Evolutionary conservation across 2,888 invertebrate species (phyloP).

Genomic region (Eristalis intricaria): DNA sequence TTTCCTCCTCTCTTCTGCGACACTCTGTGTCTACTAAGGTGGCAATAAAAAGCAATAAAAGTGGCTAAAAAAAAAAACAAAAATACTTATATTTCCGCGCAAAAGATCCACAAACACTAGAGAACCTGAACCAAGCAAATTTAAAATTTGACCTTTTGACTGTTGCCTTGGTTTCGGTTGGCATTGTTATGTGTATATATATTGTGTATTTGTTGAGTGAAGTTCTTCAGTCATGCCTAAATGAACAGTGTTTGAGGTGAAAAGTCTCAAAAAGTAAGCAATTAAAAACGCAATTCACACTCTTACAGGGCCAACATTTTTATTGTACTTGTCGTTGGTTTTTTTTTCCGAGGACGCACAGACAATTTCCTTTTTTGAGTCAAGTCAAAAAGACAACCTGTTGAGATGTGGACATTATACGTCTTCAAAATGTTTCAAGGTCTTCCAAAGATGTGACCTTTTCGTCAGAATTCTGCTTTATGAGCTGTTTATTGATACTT

Average conservation of each 20-base stretch:
- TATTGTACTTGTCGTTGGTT: not conserved
- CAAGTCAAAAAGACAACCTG: conserved; percentile 20
- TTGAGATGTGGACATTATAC: conserved; percentile 16
- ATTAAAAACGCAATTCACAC: conserved; percentile 7
- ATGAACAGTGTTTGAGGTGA: conserved; percentile 9
- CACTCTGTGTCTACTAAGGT: conserved; percentile 38
- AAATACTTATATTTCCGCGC: conserved; percentile 16
- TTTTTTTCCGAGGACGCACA: conserved; percentile 10
- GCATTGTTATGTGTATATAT: not conserved
- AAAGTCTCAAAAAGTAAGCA: conserved; percentile 36
- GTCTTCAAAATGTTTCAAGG: conserved; percentile 24
- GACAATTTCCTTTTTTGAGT: not conserved
- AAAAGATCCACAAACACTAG: conserved; percentile 16
- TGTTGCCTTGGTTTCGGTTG: not conserved
- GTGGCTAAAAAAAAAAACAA: conserved; percentile 29
- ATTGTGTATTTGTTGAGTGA: conserved; percentile 14
- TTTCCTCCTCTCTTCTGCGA: conserved; percentile 43
- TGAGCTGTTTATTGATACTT: not conserved
- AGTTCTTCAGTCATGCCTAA: conserved; percentile 13
- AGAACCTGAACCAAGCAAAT: conserved; percentile 9
- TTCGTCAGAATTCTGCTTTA: not conserved
- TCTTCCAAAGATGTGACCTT: conserved; percentile 3
- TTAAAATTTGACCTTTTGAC: conserved; percentile 48
- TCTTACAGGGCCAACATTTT: not conserved
- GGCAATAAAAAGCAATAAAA: conserved; percentile 54